Evolutionary conservation across 1,140 invertebrate species (phyloP), one percentile per base, ranked within the genome.

Genomic region (Dendroctonus valens): DNA sequence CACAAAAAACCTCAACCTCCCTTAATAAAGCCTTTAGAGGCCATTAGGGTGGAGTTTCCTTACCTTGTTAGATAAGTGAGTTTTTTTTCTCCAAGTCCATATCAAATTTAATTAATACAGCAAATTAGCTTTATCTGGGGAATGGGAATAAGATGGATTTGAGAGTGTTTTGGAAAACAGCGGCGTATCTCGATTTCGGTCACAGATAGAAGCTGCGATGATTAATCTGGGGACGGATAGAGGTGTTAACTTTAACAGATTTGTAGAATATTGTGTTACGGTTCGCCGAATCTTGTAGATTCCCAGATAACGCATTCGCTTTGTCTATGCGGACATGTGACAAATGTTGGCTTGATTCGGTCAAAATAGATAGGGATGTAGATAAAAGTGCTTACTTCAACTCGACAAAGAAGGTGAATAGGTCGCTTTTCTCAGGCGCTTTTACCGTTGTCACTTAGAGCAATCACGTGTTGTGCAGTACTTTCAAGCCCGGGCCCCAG

Each of bases 161-260:
- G 26, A 26, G 46, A 59, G 44, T 59, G 15, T 65, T 65, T 46
- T 39, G 14, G 3, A 69, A 69, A 57, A 37, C 42, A 50, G 51
- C 12, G 61, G 51, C 41, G 26, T 12, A 54, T 61, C 48, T 44
- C 64, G 65, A 70, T 70, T 38, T 8, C 8, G 12, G n/a, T 49
- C 37, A n/a, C n/a, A 70, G 67, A 65, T 70, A 70, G 61, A 66
- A 50, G 38, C 26, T 46, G 58, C 58, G 54, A 67, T 67, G 65
- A 70, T 67, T 59, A 59, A 59, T 59, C 14, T 44, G 44, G 54
- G 60, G 57, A 50, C 39, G 63, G 68, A 49, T 41, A 54, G 65
- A 70, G 69, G 69, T 70, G 69, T 70, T 70, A 70, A 67, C 52
- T 59, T 55, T 70, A 70, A 70, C 69, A 70, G 69, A 70, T 70